Percentiles rank a stretch among this genome's conserved stretches.
phyloP scores from a whole-genome alignment of 2,888 invertebrate genomes.

The Selenia dentaria region DNA sequence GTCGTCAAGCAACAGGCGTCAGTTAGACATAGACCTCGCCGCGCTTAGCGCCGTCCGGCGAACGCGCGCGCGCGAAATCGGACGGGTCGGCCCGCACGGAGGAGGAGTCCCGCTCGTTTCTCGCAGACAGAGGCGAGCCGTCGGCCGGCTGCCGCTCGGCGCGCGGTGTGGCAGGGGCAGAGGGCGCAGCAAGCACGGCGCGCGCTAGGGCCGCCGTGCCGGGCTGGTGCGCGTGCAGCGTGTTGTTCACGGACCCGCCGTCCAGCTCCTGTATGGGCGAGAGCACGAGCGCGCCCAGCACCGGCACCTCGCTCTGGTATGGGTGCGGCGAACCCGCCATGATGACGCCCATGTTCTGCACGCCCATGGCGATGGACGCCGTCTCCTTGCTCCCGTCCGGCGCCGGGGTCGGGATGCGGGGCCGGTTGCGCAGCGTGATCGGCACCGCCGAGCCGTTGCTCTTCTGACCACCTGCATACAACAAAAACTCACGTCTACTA shows the following conservation, averaged over 20 bases:
- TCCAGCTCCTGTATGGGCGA: conserved; percentile 95
- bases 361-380: conserved; percentile 82
- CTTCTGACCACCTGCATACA: conserved; percentile 85
- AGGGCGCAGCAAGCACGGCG: conserved; percentile 81
- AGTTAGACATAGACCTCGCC: conserved; percentile 72
- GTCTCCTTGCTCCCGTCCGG: conserved; percentile 87
- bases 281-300: conserved; percentile 90
- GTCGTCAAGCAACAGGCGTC: conserved; percentile 29
- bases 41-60: conserved; percentile 60
- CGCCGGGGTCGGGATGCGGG: conserved; percentile 95
- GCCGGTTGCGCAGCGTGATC: conserved; percentile 90
- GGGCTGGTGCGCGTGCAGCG: conserved; percentile 89
- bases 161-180: conserved; percentile 80
- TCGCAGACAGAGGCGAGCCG: not conserved
- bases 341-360: conserved; percentile 86
- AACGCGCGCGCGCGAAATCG: conserved; percentile 61
- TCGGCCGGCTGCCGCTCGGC: conserved; percentile 84
- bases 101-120: conserved; percentile 34
- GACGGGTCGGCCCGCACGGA: conserved; percentile 76
- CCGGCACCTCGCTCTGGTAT: conserved; percentile 87
- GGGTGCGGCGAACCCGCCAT: conserved; percentile 88
- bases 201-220: conserved; percentile 92
- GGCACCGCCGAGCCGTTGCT: conserved; percentile 88
- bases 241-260: conserved; percentile 89
- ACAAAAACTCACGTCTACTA: not conserved